Percentiles rank a stretch among this genome's conserved stretches.
phyloP scores from a whole-genome alignment of 2,888 invertebrate species.

The Mongoloraphidia duomilia region DNA sequence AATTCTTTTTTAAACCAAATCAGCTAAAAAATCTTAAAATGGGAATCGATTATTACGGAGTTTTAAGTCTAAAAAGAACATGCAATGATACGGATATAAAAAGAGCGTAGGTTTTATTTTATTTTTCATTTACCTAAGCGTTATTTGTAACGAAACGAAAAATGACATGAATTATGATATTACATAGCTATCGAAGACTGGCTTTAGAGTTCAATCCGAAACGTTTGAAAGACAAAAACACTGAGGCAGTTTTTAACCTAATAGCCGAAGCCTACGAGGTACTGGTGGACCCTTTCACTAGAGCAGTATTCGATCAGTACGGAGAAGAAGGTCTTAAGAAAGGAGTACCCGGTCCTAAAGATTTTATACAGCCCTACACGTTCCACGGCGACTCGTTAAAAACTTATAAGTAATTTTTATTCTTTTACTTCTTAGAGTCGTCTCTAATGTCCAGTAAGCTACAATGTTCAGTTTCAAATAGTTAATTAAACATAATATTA shows the following conservation, averaged over 20 bases:
- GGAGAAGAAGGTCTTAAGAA: constrained; percentile 77
- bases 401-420: constrained; percentile 43
- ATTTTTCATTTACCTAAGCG: background rate
- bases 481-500: background rate
- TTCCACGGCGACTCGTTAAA: constrained; percentile 68
- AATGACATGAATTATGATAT: background rate
- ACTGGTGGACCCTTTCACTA: constrained; percentile 45
- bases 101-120: constrained; percentile 38
- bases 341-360: constrained; percentile 55
- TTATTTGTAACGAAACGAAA: background rate
- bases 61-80: constrained; percentile 50
- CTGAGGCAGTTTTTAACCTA: constrained; percentile 40
- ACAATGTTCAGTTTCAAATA: background rate
- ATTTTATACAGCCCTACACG: constrained; percentile 55
- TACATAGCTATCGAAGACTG: constrained; percentile 28
- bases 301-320: constrained; percentile 77
- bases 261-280: constrained; percentile 72
- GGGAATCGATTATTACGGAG: constrained; percentile 66
- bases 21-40: constrained; percentile 23
- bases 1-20: no score
- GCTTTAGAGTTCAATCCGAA: constrained; percentile 35
- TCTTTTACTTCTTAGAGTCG: constrained; percentile 13
- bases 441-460: no score
- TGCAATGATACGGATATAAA: constrained; percentile 56
- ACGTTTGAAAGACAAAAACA: constrained; percentile 42